Evolutionary conservation across 1,140 invertebrate genomes (phyloP).

Genomic region (Penaeus chinensis): DNA sequence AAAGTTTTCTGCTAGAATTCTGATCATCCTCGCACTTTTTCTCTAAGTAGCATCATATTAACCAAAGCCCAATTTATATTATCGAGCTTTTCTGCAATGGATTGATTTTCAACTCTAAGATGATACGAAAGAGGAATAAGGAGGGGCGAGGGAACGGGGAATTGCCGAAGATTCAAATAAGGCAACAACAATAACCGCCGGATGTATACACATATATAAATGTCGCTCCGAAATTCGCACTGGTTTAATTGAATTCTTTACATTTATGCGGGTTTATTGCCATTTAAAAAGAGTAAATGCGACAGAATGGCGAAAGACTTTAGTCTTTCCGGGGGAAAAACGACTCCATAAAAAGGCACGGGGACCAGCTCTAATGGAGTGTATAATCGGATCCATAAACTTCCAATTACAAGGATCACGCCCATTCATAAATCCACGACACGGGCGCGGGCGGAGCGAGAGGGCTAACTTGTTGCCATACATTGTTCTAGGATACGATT

Average conservation of each 20-base stretch:
- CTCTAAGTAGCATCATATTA: no score
- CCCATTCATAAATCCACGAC: conserved; percentile 41
- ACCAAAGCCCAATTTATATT: no score
- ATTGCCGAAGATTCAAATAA: background rate
- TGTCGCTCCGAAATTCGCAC: conserved; percentile 23
- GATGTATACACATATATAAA: conserved; percentile 8
- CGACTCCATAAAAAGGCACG: conserved; percentile 25
- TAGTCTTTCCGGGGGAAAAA: conserved; percentile 31
- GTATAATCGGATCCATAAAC: conserved; percentile 45
- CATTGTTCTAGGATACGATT: background rate
- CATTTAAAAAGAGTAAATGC: conserved; percentile 33
- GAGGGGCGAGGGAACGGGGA: background rate
- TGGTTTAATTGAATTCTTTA: conserved; percentile 36
- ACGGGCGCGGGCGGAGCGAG: background rate
- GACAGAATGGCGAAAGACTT: background rate
- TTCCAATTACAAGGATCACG: conserved; percentile 44
- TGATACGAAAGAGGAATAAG: no score
- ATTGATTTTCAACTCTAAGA: no score
- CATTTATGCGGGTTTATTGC: conserved; percentile 24
- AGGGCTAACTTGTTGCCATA: conserved; percentile 28
- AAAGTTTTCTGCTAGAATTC: no score
- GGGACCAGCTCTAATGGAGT: conserved; percentile 40
- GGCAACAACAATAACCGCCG: background rate
- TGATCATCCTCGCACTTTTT: no score
- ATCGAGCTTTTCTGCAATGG: no score